These are phyloP conservation scores for Rhodinocichla rosea DNA, from an alignment of 2,113 vertebrate genomes.

Conservation along the genomic window DNA sequence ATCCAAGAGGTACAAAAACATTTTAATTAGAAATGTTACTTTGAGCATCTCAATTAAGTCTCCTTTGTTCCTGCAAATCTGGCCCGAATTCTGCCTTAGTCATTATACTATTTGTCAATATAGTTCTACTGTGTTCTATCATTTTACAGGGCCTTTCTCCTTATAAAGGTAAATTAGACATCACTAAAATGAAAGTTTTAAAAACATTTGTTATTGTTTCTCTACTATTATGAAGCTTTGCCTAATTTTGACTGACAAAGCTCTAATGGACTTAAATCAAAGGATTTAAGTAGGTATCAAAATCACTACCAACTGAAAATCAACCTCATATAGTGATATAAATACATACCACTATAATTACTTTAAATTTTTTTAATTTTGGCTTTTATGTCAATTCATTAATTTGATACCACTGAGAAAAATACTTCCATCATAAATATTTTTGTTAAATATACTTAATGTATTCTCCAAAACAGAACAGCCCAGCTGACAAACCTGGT, in stretches of 20 bases:
- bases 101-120: background rate
- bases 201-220: background rate
- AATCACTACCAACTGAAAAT: background rate
- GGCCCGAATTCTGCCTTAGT: background rate
- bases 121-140: background rate
- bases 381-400: background rate
- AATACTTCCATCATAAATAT: background rate
- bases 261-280: background rate
- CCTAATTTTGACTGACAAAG: background rate
- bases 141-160: background rate
- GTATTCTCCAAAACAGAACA: background rate
- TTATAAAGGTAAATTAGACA: background rate
- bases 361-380: background rate
- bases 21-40: background rate
- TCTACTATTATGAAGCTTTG: background rate
- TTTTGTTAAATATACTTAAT: background rate
- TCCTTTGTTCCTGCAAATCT: background rate
- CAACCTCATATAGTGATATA: background rate
- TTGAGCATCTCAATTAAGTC: background rate
- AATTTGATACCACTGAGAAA: background rate
- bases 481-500: background rate
- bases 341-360: fast-evolving
- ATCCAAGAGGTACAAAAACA: background rate
- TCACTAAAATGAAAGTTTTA: background rate
- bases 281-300: background rate